Evolutionary conservation across 2,797 vertebrate genomes (phyloP).

Genomic region (Pipistrellus nathusii): DNA sequence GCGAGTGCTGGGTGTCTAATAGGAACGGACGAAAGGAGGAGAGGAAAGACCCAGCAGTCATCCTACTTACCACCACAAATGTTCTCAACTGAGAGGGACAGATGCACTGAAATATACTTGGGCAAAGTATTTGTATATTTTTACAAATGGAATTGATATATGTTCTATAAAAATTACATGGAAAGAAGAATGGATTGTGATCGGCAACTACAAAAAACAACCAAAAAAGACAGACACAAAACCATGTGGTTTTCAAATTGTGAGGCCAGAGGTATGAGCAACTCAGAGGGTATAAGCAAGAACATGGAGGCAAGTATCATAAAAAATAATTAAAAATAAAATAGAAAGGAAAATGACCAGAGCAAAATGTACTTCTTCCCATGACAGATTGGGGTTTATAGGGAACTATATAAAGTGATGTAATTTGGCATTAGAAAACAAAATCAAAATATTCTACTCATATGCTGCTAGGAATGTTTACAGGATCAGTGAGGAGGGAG

Average conservation of each 20-base stretch:
- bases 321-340: slow-evolving; percentile 15
- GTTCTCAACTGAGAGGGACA: neutral
- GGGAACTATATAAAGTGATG: neutral
- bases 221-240: neutral
- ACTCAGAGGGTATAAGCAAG: neutral
- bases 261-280: neutral
- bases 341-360: neutral
- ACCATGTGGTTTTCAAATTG: neutral
- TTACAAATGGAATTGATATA: neutral
- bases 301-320: neutral
- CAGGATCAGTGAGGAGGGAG: too few species aligned
- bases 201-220: neutral
- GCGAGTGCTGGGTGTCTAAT: neutral
- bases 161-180: neutral
- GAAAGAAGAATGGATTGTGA: neutral
- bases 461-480: neutral
- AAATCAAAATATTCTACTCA: neutral
- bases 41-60: neutral
- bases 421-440: neutral
- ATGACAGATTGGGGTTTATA: neutral
- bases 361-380: neutral
- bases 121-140: slow-evolving; percentile 24
- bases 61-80: neutral
- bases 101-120: neutral
- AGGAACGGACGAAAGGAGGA: neutral